phyloP scores from a whole-genome alignment of 2,888 invertebrate genomes.

The Eupsilia transversa region DNA sequence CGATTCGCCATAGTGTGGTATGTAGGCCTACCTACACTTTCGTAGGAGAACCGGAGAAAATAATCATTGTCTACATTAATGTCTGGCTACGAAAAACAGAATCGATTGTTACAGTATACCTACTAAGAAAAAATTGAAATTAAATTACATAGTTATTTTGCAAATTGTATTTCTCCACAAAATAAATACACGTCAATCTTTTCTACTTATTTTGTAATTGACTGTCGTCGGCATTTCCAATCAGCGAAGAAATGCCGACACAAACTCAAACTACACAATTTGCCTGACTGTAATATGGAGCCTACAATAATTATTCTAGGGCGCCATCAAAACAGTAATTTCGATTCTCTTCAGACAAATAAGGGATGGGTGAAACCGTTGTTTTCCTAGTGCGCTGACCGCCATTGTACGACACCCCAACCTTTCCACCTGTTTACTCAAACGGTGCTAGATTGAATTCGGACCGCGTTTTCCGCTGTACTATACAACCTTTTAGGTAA shows the following conservation, averaged over 20 bases:
- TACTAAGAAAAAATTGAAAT: neutral
- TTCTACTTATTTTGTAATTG: slow-evolving; percentile 10
- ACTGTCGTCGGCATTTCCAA: neutral
- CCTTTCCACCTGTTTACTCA: slow-evolving; percentile 61
- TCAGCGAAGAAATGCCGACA: neutral
- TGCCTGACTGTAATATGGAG: neutral
- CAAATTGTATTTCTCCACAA: neutral
- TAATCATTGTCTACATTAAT: neutral
- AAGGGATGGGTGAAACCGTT: slow-evolving; percentile 28
- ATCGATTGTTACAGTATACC: neutral
- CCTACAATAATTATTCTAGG: slow-evolving; percentile 27
- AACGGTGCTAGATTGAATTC: slow-evolving; percentile 57
- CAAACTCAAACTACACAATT: neutral
- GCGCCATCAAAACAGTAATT: slow-evolving; percentile 47
- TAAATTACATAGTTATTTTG: neutral
- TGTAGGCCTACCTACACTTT: neutral
- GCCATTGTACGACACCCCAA: slow-evolving; percentile 23
- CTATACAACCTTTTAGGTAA: slow-evolving; percentile 28
- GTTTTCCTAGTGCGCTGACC: slow-evolving; percentile 47
- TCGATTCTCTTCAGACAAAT: slow-evolving; percentile 47
- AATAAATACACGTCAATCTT: slow-evolving; percentile 5
- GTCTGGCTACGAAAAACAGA: neutral
- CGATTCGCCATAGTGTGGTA: neutral
- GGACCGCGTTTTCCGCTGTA: slow-evolving; percentile 16
- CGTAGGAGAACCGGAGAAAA: neutral